These are phyloP conservation scores for Dromococcyx pavoninus DNA, from an alignment of 2,797 vertebrate species.

Conservation along the genomic window DNA sequence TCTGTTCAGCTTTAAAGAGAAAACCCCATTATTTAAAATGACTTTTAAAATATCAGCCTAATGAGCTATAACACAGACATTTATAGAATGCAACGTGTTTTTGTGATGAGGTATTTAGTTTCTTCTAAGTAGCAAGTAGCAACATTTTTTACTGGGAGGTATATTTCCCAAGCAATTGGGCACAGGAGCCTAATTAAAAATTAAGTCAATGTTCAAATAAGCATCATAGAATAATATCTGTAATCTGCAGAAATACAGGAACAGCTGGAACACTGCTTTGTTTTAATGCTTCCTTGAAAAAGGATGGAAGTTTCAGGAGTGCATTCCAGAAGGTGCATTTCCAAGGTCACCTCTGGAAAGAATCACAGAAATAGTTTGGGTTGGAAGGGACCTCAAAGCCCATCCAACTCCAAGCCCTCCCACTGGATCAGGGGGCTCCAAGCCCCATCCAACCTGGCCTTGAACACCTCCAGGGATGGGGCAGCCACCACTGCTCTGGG, in stretches of 20 bases:
- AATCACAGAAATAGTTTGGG: too few species aligned
- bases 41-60: conserved; percentile 45
- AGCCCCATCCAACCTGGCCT: too few species aligned
- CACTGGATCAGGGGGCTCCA: too few species aligned
- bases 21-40: conserved; percentile 43
- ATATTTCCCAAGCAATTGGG: conserved; percentile 65
- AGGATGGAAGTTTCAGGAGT: background rate
- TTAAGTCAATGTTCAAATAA: conserved; percentile 68
- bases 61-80: conserved; percentile 42
- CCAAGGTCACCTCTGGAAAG: conserved; percentile 3
- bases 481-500: too few species aligned
- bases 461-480: too few species aligned
- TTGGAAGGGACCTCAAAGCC: too few species aligned
- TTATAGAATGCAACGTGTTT: conserved; percentile 2
- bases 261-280: background rate
- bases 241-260: conserved; percentile 27
- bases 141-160: conserved; percentile 61
- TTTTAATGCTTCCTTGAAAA: background rate
- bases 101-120: conserved; percentile 47
- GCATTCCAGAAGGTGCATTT: background rate
- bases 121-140: conserved; percentile 44
- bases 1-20: conserved; percentile 41
- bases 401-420: too few species aligned
- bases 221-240: conserved; percentile 28
- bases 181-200: conserved; percentile 71